These are phyloP conservation scores for Andrena bicolor DNA, from an alignment of 2,888 invertebrate species.

Conservation along the genomic window DNA sequence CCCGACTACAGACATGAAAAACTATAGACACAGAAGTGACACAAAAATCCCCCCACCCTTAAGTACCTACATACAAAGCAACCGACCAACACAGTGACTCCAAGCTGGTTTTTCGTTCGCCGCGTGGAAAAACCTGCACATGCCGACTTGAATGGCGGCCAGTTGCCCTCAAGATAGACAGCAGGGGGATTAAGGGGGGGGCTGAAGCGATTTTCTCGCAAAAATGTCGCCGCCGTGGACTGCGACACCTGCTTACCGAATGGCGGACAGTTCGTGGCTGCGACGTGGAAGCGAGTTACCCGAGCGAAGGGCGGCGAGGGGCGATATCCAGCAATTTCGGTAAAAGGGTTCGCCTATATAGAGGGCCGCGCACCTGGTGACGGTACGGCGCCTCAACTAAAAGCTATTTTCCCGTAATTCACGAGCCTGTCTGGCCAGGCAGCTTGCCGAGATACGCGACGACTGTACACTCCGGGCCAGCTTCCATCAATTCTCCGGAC, in stretches of 20 bases:
- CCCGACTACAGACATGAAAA: too few species aligned
- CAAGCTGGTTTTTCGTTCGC: too few species aligned
- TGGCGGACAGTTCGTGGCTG: slow-evolving; percentile 3
- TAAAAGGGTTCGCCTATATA: slow-evolving; percentile 83
- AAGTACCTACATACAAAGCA: too few species aligned
- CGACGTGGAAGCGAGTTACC: slow-evolving; percentile 7
- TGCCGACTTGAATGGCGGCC: not conserved
- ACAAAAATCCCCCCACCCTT: too few species aligned
- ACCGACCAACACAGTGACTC: too few species aligned
- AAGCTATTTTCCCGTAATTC: slow-evolving; percentile 81
- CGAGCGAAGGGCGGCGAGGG: slow-evolving; percentile 45
- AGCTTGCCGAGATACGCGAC: slow-evolving; percentile 55
- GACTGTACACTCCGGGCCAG: slow-evolving; percentile 48
- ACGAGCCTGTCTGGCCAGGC: slow-evolving; percentile 64
- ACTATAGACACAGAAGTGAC: too few species aligned
- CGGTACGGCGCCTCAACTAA: slow-evolving; percentile 76
- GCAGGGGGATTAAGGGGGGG: not conserved
- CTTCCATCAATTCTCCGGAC: slow-evolving; percentile 70
- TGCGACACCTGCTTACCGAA: slow-evolving; percentile 65
- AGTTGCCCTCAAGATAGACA: not conserved
- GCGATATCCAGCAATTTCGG: slow-evolving; percentile 81
- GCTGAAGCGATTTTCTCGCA: slow-evolving; percentile 63
- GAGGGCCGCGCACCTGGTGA: slow-evolving; percentile 80
- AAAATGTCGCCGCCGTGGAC: slow-evolving; percentile 67
- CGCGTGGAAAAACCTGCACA: not conserved